Base-by-base conservation (phyloP, 2,797 vertebrate species). In the Argyrosomus regius region DNA sequence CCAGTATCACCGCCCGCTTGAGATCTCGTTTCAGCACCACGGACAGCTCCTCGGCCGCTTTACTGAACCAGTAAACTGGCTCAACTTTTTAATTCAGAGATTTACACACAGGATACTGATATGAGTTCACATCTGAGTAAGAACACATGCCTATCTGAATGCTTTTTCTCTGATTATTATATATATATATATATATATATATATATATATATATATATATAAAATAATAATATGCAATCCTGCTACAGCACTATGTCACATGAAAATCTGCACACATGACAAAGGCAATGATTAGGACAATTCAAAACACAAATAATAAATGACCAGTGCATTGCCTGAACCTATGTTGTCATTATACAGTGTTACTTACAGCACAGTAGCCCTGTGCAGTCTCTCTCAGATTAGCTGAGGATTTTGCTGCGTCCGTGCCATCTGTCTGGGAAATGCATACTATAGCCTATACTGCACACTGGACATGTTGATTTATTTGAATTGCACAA, bases 11-110 rank as follows among this genome's bases (percentile, higher is more conserved):
- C 65, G 56, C 63, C 73, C 61, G 70, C 59, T 39, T n/a, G 69
- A 81, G 22, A 64, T 28, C 82, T 77, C 18, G 67, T 67, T 96
- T 94, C 94, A 96, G 95, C 84, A 96, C 95, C 94, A 26, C 66
- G 91, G 92, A 93, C 92, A 94, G 94, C 89, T 94, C 88, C 75
- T 46, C 56, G 69, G 70, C 77, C 81, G 72, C 67, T 45, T 63
- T 3, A 53, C 68, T 64, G 17, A 75, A 28, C 35, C 31, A 9
- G 8, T 2, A 16, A 6, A 43, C 35, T 39, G 22, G 35, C 72
- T 56, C 0, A 81, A 86, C 80, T 89, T 81, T 62, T 81, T 62
- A 81, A 35, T 35, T 45, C 45, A 28, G 6, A 56, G 24, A 24
- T 41, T 48, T 63, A 50, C 39, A 14, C 46, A 14, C 8, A 71